Conservation (phyloP, 2,888 invertebrate species). For the Nemurella pictetii region DNA sequence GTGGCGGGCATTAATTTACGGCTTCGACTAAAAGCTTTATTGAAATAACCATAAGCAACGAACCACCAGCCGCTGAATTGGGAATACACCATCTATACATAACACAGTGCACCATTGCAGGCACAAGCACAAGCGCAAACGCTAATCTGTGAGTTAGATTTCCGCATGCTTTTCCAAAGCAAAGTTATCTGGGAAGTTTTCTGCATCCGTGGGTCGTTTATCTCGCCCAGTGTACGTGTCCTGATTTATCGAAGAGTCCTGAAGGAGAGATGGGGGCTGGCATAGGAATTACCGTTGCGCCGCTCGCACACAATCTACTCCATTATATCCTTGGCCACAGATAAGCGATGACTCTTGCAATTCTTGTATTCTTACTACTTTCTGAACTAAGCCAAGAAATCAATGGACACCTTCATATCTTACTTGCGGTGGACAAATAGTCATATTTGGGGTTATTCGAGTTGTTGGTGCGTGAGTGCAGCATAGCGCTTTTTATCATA, state of each 20-base stretch:
- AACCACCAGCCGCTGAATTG: background rate
- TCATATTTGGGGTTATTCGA: too few species aligned
- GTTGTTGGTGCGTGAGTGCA: too few species aligned
- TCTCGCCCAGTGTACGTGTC: background rate
- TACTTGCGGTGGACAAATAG: too few species aligned
- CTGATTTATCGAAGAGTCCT: background rate
- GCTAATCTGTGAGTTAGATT: slow-evolving; percentile 19
- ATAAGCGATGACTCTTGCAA: background rate
- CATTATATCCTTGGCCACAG: background rate
- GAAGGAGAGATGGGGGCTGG: background rate
- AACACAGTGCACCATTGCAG: background rate
- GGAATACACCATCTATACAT: background rate
- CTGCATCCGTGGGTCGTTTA: background rate
- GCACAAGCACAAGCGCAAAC: too few species aligned
- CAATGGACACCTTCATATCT: too few species aligned
- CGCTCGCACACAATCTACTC: background rate
- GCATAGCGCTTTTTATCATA: too few species aligned
- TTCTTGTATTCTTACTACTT: background rate
- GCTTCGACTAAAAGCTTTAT: background rate
- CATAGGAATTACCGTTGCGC: background rate
- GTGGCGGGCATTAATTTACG: too few species aligned
- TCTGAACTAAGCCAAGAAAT: too few species aligned
- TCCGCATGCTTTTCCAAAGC: background rate
- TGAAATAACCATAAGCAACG: background rate
- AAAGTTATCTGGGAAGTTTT: slow-evolving; percentile 16